Evolutionary conservation across 2,888 invertebrate genomes (phyloP), one percentile per base, ranked within the genome.

Genomic region (Drosophila pseudotakahashii): DNA sequence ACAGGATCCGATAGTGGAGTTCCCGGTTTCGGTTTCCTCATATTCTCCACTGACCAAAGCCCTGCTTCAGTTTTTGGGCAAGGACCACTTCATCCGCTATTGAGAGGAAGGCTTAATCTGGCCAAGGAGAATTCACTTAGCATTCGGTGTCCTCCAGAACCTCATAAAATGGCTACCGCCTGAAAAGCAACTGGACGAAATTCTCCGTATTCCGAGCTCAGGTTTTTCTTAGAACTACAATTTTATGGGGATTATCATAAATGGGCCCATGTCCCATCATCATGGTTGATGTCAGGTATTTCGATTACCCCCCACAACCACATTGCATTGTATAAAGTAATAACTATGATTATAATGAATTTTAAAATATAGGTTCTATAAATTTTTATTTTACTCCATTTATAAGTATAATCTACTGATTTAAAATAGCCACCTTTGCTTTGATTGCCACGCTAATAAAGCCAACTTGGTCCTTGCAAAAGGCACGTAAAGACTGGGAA

Each of bases 401-500:
- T 34, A 13, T 11, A 34, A 34, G 34, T 34, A 34, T 34, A 11
- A 34, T 34, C 34, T 4, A 41, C 14, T 10, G 4, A 14, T 10
- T 10, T 10, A 41, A 5, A 4, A n/a, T 4, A 7, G n/a, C 16
- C 3, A 7, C 0, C 16, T 1, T 32, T 3, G 11, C 13, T 13
- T 11, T 19, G 32, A 34, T 47, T 14, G 14, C 14, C 11, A 1
- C 9, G 47, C 16, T 47, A 32, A n/a, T 10, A 32, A 47, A 9
- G 4, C 1, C 11, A 45, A 45, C n/a, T 11, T 3, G 26, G 34
- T 34, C 48, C 34, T 48, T 7, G 34, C 7, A 48, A 16, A 48
- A 7, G 34, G 3, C 60, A 60, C 60, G 60, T 60, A n/a, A n/a
- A n/a, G n/a, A n/a, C 60, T 55, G 14, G 19, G n/a, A 14, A 61